Base-by-base conservation (phyloP, 2,113 vertebrate species). In the Dunckerocampus dactyliophorus region DNA sequence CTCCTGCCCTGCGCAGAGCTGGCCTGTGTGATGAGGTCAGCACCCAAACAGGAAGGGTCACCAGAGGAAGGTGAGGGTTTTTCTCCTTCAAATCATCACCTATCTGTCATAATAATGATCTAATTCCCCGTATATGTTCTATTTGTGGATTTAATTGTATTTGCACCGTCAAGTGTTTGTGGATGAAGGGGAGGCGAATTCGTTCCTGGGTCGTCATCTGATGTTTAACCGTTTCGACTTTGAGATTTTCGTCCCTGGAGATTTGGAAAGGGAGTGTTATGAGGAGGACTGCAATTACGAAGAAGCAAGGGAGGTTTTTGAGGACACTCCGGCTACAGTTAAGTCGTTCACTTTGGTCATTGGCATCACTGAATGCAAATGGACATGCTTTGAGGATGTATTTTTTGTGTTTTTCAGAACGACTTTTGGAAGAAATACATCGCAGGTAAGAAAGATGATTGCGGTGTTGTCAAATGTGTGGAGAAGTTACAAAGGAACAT, bases 221-320 rank as follows among this genome's bases (percentile, higher is more conserved):
- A 86, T 96, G 46, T 89, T 92, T 72, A 99, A 98, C 73, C 92
- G 91, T 67, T 95, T 97, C 81, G 97, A 99, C 76, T 92, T 97
- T 84, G 97, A 99, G 85, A 87, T 93, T 21, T 93, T 98, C 72
- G 92, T 92, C 11, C 88, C 81, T 0, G 94, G 93, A 11, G 89
- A 98, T 78, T 77, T 98, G 73, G 95, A 98, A 64, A 92, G 97
- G 66, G 97, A 99, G 69, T 99, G 97, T 75, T 16, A n/a, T 1
- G 97, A 99, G 83, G 97, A 99, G 59, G 24, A 92, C 4, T 99
- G 97, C 75, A 95, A 82, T 79, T 98, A 93, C 13, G 96, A 99
- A 75, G 97, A 99, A 82, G 95, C 96, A 0, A 93, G 94, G 73
- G 97, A 99, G 82, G 28, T 96, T 67, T 95, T 96, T 84, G 92